Evolutionary conservation across 2,888 invertebrate genomes (phyloP).

Genomic region (Elegia similella): DNA sequence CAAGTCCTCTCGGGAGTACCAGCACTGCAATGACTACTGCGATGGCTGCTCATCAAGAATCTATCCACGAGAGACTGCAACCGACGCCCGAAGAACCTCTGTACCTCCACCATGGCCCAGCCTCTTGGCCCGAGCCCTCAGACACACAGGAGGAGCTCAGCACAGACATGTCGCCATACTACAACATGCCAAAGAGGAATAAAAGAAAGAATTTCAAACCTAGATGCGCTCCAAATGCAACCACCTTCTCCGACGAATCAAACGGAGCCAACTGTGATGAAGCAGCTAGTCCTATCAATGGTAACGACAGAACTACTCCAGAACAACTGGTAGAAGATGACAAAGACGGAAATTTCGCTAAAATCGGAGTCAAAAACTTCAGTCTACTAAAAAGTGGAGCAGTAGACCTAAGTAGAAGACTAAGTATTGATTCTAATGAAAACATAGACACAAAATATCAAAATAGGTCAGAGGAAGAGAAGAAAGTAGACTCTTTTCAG

Average conservation of each 20-base stretch:
- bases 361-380: constrained; percentile 77
- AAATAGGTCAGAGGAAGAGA: constrained; percentile 69
- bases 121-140: constrained; percentile 73
- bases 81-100: constrained; percentile 68
- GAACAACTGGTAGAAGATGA: constrained; percentile 51
- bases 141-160: constrained; percentile 68
- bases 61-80: constrained; percentile 77
- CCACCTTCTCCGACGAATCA: constrained; percentile 74
- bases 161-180: constrained; percentile 68
- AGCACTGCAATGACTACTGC: constrained; percentile 80
- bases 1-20: constrained; percentile 61
- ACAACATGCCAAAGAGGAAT: constrained; percentile 84
- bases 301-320: constrained; percentile 65
- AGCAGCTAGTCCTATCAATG: constrained; percentile 60
- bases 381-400: constrained; percentile 73
- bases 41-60: constrained; percentile 80
- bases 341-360: constrained; percentile 54
- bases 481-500: constrained; percentile 71
- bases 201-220: constrained; percentile 91
- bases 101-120: constrained; percentile 75
- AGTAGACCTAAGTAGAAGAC: constrained; percentile 74
- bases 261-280: constrained; percentile 62
- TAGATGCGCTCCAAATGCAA: constrained; percentile 84
- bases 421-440: constrained; percentile 78
- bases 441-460: constrained; percentile 76